Evolutionary conservation across 2,797 vertebrate genomes (phyloP), one percentile per base, ranked within the genome.

Genomic region (Pagetopsis macropterus): DNA sequence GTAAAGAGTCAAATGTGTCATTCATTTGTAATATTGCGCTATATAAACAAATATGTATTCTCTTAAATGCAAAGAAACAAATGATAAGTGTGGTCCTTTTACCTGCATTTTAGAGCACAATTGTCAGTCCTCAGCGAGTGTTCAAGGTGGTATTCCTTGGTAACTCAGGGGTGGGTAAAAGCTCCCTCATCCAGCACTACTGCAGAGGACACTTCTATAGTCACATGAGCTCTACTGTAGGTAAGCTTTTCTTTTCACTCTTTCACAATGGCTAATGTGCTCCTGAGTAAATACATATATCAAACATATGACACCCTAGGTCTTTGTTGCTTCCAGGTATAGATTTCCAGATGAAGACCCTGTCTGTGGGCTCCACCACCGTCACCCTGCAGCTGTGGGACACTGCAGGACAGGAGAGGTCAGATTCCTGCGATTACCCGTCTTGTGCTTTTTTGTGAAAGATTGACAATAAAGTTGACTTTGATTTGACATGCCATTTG

Each of bases 121-220:
- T 16, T 52, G 56, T 76, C 50, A 65, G 70, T 61, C 87, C 76
- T 12, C 87, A 94, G 40, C 88, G 72, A 78, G 82, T 95, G 75
- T 97, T 96, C 87, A 96, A 96, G 82, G 93, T 96, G 88, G 94
- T 96, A 13, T 96, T 97, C 90, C 87, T 96, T 68, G 96, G 96
- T 55, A 96, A 93, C 83, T 95, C 95, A 0, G 95, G 94, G 0
- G 95, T 96, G 52, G 95, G 95, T 81, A 96, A 96, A 84, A 97
- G 91, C 72, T 95, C 95, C 56, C 96, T 97, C 88, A 96, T 97
- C 85, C 93, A 95, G 50, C 91, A 91, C 65, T 96, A 93, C 90
- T 96, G 94, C 92, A 92, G 85, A 3, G 93, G 94, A 64, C 85
- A 72, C 71, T 95, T 94, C 85, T 51, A 89, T 83, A 86, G 83